Conservation (phyloP, 1,140 invertebrate species). For the Lasaia peninsularis region DNA sequence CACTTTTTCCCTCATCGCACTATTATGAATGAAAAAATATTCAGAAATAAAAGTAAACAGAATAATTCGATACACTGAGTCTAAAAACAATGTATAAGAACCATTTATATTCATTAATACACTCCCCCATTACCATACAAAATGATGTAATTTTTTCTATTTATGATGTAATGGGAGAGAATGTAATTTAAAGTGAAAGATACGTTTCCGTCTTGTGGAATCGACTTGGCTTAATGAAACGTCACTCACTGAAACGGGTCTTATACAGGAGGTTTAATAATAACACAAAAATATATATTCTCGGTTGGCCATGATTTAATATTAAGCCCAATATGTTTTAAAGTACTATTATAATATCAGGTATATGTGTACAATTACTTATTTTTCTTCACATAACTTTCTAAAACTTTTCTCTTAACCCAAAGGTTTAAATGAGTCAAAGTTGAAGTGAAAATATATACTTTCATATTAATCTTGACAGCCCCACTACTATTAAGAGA, state of each 20-base stretch:
- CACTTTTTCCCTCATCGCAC: too few species aligned
- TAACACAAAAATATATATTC: not conserved
- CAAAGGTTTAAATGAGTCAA: too few species aligned
- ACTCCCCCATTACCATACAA: slow-evolving; percentile 33
- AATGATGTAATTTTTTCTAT: slow-evolving; percentile 50
- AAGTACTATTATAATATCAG: not conserved
- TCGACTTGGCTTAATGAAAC: slow-evolving; percentile 63
- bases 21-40: too few species aligned
- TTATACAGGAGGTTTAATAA: slow-evolving; percentile 19
- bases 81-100: too few species aligned
- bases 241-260: slow-evolving; percentile 38
- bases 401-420: too few species aligned
- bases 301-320: not conserved
- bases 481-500: too few species aligned
- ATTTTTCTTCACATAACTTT: slow-evolving; percentile 5
- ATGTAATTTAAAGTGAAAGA: slow-evolving; percentile 56
- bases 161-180: slow-evolving; percentile 44
- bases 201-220: slow-evolving; percentile 47
- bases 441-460: too few species aligned
- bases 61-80: not conserved
- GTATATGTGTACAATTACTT: too few species aligned
- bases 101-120: slow-evolving; percentile 41
- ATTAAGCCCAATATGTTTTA: not conserved
- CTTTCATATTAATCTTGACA: too few species aligned
- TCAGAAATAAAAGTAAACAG: too few species aligned